A percentile compares a stretch with the other conserved stretches of the same genome.
Evolutionary conservation across 2,888 invertebrate genomes (phyloP).

Genomic region (Cerastis rubricosa): DNA sequence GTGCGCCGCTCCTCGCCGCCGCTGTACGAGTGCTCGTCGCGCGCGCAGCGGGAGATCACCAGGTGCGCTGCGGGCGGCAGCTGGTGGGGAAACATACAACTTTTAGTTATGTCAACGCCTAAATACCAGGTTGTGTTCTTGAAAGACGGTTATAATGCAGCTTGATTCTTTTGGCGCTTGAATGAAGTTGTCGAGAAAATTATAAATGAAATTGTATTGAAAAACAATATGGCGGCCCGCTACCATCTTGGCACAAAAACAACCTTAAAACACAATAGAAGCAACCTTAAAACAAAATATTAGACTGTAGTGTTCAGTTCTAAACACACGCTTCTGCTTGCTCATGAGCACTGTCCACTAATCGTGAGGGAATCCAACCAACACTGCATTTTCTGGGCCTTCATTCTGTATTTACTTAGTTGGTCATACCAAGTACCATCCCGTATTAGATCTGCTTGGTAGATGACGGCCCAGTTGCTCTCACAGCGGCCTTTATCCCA

Average conservation of each 20-base stretch:
- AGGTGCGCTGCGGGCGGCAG: slow-evolving; percentile 87
- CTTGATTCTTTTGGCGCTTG: not conserved
- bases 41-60: slow-evolving; percentile 96
- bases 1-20: slow-evolving; percentile 91
- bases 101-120: too few relatives aligned
- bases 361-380: not conserved
- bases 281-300: too few relatives aligned
- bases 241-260: not conserved
- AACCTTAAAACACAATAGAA: not conserved
- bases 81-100: slow-evolving; percentile 58
- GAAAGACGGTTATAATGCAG: not conserved
- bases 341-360: not conserved
- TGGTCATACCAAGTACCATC: not conserved
- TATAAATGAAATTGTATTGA: not conserved
- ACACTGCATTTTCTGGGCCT: not conserved
- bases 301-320: not conserved
- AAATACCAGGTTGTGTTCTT: not conserved
- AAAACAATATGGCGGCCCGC: not conserved
- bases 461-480: not conserved
- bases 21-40: slow-evolving; percentile 98
- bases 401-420: not conserved
- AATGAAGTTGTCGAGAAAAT: not conserved
- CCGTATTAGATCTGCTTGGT: not conserved
- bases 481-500: not conserved
- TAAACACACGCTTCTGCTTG: not conserved